Evolutionary conservation across 2,888 invertebrate species (phyloP).

Genomic region (Drosophila seclusa): DNA sequence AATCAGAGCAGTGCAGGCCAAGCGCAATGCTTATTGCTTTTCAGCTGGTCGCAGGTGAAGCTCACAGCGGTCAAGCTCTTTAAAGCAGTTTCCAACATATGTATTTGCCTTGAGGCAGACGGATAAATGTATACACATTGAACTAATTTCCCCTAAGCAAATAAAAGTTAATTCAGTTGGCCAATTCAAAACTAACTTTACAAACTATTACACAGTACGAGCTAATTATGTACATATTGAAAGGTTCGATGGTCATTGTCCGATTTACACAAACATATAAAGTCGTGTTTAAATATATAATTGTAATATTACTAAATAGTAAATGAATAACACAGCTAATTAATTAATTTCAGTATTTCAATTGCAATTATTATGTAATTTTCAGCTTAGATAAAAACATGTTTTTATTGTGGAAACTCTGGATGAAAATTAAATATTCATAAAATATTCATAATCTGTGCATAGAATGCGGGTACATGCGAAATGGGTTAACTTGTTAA

Average conservation of each 20-base stretch:
- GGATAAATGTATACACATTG: slow-evolving; percentile 9
- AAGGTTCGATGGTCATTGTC: neutral
- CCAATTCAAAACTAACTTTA: slow-evolving; percentile 3
- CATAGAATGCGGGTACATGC: neutral
- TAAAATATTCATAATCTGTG: neutral
- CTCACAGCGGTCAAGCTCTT: slow-evolving; percentile 46
- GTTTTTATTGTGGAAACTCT: neutral
- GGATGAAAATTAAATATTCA: neutral
- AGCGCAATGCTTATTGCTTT: slow-evolving; percentile 37
- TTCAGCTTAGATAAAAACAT: neutral
- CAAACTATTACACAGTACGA: neutral
- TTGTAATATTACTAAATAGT: neutral
- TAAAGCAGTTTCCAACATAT: slow-evolving; percentile 30
- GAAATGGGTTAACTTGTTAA: neutral
- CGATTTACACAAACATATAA: neutral
- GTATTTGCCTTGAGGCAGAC: slow-evolving; percentile 27
- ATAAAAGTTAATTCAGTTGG: slow-evolving; percentile 3
- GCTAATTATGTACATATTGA: neutral
- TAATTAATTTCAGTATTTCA: neutral
- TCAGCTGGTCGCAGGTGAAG: slow-evolving; percentile 43
- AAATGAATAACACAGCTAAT: too few species aligned
- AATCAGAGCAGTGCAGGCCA: neutral
- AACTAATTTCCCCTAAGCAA: slow-evolving; percentile 10
- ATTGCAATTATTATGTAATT: neutral
- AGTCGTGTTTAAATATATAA: neutral